These are phyloP conservation scores for Leuciscus waleckii DNA, from an alignment of 2,797 vertebrate species.

Conservation along the genomic window DNA sequence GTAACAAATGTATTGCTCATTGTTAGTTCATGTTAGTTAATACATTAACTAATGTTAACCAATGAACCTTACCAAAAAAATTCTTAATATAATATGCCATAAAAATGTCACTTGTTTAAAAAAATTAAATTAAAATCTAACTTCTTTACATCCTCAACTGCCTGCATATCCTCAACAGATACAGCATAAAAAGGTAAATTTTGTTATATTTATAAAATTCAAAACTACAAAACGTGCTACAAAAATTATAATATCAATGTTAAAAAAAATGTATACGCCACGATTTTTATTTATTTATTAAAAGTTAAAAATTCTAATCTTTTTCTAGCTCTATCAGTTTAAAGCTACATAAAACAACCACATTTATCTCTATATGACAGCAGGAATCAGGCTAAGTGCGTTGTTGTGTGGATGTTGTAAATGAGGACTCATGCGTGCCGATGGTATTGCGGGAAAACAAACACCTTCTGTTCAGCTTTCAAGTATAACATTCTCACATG, in stretches of 20 bases:
- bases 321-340: not conserved
- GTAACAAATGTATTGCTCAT: too few species aligned
- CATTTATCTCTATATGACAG: not conserved
- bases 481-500: slow-evolving; percentile 48
- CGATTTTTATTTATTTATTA: too few species aligned
- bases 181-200: not conserved
- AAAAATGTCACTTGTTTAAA: not conserved
- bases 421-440: not conserved
- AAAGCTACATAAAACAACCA: not conserved
- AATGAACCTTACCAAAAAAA: too few species aligned
- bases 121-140: not conserved
- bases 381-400: slow-evolving; percentile 1
- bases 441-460: slow-evolving; percentile 38
- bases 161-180: not conserved
- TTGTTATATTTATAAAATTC: not conserved
- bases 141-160: not conserved
- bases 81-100: not conserved
- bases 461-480: slow-evolving; percentile 42
- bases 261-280: not conserved
- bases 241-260: not conserved
- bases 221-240: too few species aligned
- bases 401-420: not conserved
- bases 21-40: too few species aligned
- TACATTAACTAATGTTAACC: too few species aligned
- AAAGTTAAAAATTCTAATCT: not conserved